Evolutionary conservation across 2,797 vertebrate genomes (phyloP), one percentile per base, ranked within the genome.

Genomic region (Mormyrus hasselquistii): DNA sequence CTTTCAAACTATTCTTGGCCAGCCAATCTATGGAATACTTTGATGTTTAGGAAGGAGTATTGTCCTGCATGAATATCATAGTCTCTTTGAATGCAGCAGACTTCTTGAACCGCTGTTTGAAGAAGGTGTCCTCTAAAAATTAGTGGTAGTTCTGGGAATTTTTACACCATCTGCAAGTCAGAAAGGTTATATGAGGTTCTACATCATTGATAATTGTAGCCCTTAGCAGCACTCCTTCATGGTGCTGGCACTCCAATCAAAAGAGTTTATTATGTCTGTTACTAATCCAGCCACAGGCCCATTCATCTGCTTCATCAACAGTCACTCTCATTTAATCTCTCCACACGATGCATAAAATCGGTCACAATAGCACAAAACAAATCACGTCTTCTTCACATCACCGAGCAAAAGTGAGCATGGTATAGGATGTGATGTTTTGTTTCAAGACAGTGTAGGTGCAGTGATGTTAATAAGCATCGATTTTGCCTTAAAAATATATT

Each of bases 321-420:
- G 9, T 85, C 47, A 49, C 22, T 85, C 83, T 85, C 83, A 52
- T 85, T 25, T 47, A 76, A 82, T 84, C 88, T 29, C 25, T 57
- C 73, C 88, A 82, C 73, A 57, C 22, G 55, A 55, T 88, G 34
- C 47, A 55, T 25, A 88, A 87, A 87, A 49, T 73, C 83, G 12
- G 9, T 52, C 22, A 59, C 57, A 59, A 59, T 59, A 22, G 57
- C 55, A 25, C 10, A 29, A 69, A 69, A 69, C 55, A 69, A 69
- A 69, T 10, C 10, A 34, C 3, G 9, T 65, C 10, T 0, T 22
- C 25, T 34, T 29, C n/a, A 29, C 62, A 29, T 25, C 9, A 12
- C 62, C 8, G 3, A 29, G 62, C 3, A 6, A 69, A 29, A 59
- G 57, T 59, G 57, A 22, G 7, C n/a, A 0, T 59, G n/a, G n/a